Base-by-base conservation (phyloP, 1,140 invertebrate genomes). In the Oryctes rhinoceros region DNA sequence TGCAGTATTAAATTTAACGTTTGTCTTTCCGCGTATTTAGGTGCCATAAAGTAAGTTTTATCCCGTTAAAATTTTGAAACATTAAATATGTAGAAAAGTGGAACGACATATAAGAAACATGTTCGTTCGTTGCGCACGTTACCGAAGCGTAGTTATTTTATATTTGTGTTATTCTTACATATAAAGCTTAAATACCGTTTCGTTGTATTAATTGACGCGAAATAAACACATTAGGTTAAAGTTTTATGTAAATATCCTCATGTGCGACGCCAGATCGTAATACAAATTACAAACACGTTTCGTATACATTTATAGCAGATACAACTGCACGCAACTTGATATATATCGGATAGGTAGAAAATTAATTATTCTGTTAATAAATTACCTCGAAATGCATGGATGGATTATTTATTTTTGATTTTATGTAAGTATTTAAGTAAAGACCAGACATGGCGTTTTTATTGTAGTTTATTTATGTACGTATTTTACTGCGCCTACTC, bases 241-340 rank as follows among this genome's bases (percentile, higher is more conserved):
- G 53, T 59, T 59, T 59, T 59, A 59, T 59, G 53, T 59, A 59
- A 59, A 74, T 37, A 74, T 74, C 4, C 67, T 15, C 67, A 39
- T 39, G 37, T 74, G 24, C 30, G 67, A 74, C 67, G 37, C 67
- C 24, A 35, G 67, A 39, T 74, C 67, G 24, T 74, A 74, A 37
- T 74, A 74, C 67, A 74, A 74, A 74, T 74, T 74, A 74, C 67
- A 39, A 74, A 74, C 67, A 74, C 67, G 67, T 74, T 74, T 74
- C 37, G 67, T 74, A 74, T 15, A 74, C 67, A 24, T 74, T 59
- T 18, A 59, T 59, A 24, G 37, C 67, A 35, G 67, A 39, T 74
- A 13, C 67, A 15, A 74, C 37, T 74, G 24, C 67, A 74, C 67
- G 67, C 67, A 74, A 74, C 37, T 74, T 74, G 67, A 74, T 74